A percentile compares a stretch with the other conserved stretches of the same genome.
Evolutionary conservation across 2,888 invertebrate genomes (phyloP).

Genomic region (Molanna angustata): DNA sequence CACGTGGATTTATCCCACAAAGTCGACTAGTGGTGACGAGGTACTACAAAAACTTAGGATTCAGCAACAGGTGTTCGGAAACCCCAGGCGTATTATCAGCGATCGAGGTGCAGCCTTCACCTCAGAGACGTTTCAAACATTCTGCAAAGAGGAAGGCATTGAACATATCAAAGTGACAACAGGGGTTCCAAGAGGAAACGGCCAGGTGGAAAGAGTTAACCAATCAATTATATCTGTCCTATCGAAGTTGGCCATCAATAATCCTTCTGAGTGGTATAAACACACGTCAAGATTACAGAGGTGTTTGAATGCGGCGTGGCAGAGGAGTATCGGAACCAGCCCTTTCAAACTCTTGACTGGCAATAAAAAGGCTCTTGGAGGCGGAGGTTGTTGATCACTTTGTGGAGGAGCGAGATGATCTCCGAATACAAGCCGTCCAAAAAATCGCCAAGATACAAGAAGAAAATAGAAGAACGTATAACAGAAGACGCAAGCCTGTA

Average conservation of each 20-base stretch:
- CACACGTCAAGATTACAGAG: conserved; percentile 33
- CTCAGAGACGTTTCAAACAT: conserved; percentile 37
- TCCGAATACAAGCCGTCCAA: conserved; percentile 20
- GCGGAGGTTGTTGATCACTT: conserved; percentile 22
- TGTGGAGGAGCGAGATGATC: conserved; percentile 14
- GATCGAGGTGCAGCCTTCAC: conserved; percentile 41
- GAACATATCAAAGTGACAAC: conserved; percentile 36
- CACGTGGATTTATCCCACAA: conserved; percentile 39
- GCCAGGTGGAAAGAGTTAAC: conserved; percentile 39
- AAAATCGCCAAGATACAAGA: conserved; percentile 27
- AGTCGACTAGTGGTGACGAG: conserved; percentile 36
- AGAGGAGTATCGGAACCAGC: conserved; percentile 34
- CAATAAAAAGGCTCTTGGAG: conserved; percentile 14
- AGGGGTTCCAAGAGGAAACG: conserved; percentile 39
- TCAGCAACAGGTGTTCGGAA: conserved; percentile 39
- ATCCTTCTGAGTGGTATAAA: conserved; percentile 37
- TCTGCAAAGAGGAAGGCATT: conserved; percentile 38
- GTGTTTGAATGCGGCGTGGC: conserved; percentile 35
- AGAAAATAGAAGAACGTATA: conserved; percentile 28
- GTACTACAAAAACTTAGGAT: conserved; percentile 35
- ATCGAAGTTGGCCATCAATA: conserved; percentile 37
- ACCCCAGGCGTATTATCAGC: conserved; percentile 38
- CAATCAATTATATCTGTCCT: conserved; percentile 37
- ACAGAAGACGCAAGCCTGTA: conserved; percentile 22
- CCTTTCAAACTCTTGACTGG: conserved; percentile 36